Evolutionary conservation across 2,113 vertebrate genomes (phyloP), one percentile per base, ranked within the genome.

Genomic region (Orcinus orca): DNA sequence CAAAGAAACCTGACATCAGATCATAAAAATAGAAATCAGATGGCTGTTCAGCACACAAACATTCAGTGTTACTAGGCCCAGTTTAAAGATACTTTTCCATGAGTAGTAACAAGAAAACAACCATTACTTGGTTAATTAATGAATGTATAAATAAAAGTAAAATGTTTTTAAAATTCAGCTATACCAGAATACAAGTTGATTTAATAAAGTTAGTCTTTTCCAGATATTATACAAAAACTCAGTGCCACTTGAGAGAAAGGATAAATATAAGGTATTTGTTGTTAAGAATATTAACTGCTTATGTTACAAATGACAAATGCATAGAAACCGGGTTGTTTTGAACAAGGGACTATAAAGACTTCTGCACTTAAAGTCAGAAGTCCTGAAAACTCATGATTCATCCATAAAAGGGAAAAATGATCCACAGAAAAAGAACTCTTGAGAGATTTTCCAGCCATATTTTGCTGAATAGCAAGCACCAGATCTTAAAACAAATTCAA

Each of bases 21-120:
- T 95, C 23, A 67, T 21, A 95, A 96, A 96, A 97, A 97, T 36
- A 97, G 90, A 96, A 93, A 94, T 55, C 77, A 91, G 96, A 90
- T 0, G 8, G 41, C 62, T 93, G 25, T 63, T 86, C 95, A 86
- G 85, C 81, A 97, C 71, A 76, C 84, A 97, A 93, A 97, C 90
- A 87, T 92, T 82, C 10, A 47, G 58, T 90, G 67, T 96, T 53
- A 87, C 82, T 2, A 96, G 41, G 36, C 53, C 74, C 0, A 0
- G 23, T 14, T 50, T 18, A 36, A 80, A 91, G 90, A 94, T 26
- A 95, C 38, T 17, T 60, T 73, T 11, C 85, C 55, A 85, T 63
- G 23, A 79, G 3, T 38, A 96, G 33, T 26, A 92, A 92, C 65
- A 71, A 89, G 33, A 88, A 55, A 67, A 53, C 18, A 86, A 71